Evolutionary conservation across 1,140 invertebrate genomes (phyloP), one percentile per base, ranked within the genome.

Genomic region (Atta texana): DNA sequence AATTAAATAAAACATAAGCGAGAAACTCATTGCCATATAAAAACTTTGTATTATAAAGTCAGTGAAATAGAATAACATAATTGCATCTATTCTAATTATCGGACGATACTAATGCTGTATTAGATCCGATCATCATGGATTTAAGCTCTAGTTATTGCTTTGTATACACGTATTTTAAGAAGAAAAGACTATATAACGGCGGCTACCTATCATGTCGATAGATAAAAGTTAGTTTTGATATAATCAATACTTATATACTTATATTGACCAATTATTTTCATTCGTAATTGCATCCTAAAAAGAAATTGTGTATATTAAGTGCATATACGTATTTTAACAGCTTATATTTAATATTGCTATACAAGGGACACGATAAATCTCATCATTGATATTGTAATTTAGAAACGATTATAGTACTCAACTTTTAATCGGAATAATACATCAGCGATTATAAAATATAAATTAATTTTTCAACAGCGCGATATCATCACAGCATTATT

Each of bases 101-200:
- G 81, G 55, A 59, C 81, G 84, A 89, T 75, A 12, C 68, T 57
- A 63, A 90, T 21, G 0, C n/a, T 31, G n/a, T 4, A 61, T 91
- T 55, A 77, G 88, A 87, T 82, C 89, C 92, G 89, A 86, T 86
- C 88, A 93, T 94, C 93, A 92, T 93, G 91, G 89, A 91, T 93
- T 94, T 93, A 94, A 94, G 91, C 92, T 94, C 93, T 94, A 94
- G 91, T 94, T 94, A 93, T 94, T 94, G 93, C 93, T 93, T 92
- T 88, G 89, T 93, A 93, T 93, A 93, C 93, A 94, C 93, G 93
- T 93, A 71, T 72, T 89, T 91, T 87, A 93, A 94, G 61, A 90
- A 86, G 81, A 90, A 89, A 92, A 86, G 18, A 91, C 93, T 72
- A 77, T 53, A 76, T 87, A 86, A 63, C 7, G 63, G 7, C n/a